These are phyloP conservation scores for Rhinophrynus dorsalis DNA, from an alignment of 2,797 vertebrate genomes.

Conservation along the genomic window DNA sequence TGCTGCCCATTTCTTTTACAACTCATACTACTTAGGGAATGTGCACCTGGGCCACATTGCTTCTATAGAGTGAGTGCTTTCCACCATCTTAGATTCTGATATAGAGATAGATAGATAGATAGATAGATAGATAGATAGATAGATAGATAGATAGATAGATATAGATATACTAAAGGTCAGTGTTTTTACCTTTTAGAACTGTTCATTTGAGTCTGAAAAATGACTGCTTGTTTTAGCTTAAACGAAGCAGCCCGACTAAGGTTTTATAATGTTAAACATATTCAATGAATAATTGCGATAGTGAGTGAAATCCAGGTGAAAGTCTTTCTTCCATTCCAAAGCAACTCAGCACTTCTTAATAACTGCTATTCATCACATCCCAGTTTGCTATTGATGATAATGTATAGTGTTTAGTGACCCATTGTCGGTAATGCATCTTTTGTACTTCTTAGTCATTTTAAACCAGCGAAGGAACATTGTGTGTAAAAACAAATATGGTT, in stretches of 20 bases:
- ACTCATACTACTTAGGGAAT: too few species aligned
- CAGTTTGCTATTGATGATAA: slow-evolving; percentile 22
- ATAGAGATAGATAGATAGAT: too few species aligned
- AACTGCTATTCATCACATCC: slow-evolving; percentile 38
- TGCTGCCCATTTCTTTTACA: too few species aligned
- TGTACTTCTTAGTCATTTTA: slow-evolving; percentile 18
- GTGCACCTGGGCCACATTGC: too few species aligned
- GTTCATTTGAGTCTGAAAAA: too few species aligned
- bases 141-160: too few species aligned
- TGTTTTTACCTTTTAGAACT: too few species aligned
- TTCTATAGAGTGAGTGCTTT: too few species aligned
- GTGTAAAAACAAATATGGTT: not conserved
- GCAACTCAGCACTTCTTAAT: slow-evolving; percentile 43
- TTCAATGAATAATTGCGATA: slow-evolving; percentile 9
- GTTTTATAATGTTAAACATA: not conserved
- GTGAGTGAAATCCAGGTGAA: slow-evolving; percentile 45
- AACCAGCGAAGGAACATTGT: not conserved
- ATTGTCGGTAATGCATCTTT: slow-evolving; percentile 12
- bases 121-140: too few species aligned
- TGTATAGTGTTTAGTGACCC: slow-evolving; percentile 29
- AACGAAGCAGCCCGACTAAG: not conserved
- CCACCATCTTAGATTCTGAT: too few species aligned
- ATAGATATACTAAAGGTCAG: too few species aligned
- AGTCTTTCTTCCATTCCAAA: slow-evolving; percentile 19
- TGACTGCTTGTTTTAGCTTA: not conserved